Evolutionary conservation across 35 echinoderm and acorn worm species (phyloP).

Genomic region (Antedon bifida): DNA sequence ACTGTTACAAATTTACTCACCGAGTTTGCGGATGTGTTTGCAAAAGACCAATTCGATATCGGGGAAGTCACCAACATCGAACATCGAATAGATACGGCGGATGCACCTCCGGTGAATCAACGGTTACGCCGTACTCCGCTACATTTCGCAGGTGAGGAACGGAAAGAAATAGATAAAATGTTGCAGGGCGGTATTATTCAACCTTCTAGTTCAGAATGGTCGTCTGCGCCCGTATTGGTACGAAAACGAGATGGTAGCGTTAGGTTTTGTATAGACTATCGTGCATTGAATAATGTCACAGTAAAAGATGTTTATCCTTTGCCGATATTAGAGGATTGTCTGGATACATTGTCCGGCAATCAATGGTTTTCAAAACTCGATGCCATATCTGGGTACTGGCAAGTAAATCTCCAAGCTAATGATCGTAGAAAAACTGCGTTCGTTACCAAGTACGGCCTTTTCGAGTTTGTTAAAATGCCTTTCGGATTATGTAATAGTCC

Average conservation of each 20-base stretch:
- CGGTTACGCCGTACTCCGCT: background rate
- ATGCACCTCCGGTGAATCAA: background rate
- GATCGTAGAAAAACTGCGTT: background rate
- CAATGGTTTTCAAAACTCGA: background rate
- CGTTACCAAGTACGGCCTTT: conserved; percentile 4
- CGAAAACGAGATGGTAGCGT: background rate
- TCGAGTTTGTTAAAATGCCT: conserved; percentile 3
- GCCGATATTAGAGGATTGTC: background rate
- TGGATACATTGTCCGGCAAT: conserved; percentile 1
- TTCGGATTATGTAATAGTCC: conserved; percentile 7
- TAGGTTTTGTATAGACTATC: background rate
- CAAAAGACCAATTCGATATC: background rate
- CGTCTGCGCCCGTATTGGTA: background rate
- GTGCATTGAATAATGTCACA: background rate
- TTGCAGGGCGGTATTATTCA: background rate
- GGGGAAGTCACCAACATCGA: background rate
- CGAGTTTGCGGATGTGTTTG: background rate
- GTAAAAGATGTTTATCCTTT: conserved; percentile 1
- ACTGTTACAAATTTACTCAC: background rate
- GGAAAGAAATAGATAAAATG: background rate
- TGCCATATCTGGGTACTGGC: too few species aligned
- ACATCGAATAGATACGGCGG: background rate
- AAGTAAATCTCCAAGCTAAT: background rate
- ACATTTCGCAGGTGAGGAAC: background rate
- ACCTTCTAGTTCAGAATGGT: conserved; percentile 1